Base-by-base conservation (phyloP, 2,797 vertebrate genomes). In the Lagodon rhomboides region DNA sequence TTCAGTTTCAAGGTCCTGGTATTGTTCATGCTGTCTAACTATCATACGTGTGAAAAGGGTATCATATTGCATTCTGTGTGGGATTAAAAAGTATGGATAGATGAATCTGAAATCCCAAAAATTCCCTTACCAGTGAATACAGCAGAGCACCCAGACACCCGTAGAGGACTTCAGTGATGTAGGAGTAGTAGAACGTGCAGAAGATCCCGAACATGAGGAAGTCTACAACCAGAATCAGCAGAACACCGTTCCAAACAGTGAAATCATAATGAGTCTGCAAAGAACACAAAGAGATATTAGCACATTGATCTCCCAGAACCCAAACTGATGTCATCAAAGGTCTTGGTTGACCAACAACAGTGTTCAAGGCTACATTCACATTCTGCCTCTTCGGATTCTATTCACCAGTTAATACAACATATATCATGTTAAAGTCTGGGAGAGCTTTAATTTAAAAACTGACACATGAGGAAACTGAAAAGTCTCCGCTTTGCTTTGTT, bases 91-190 rank as follows among this genome's bases (percentile, higher is more conserved):
- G 49, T 51, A 22, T 22, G 27, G 27, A 27, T 27, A 27, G 27
- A 2, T 27, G 27, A 4, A 27, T 27, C 30, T 7, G 8, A 7
- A 34, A 34, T 34, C 30, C 30, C 6, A 34, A 41, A 41, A 41
- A 27, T 7, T 15, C 5, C 84, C 94, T 84, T 78, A 98, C 97
- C 75, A 97, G 86, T 56, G 97, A 95, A 82, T 94, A 98, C 62
- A 97, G 79, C 82, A 98, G 92, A 5, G 97, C 97, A 2, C 97
- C 97, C 46, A 98, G 94, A 0, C 94, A 95, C n/a, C 97, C 97
- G 0, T 97, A 98, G 68, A 95, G 87, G 0, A 97, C 87, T 25
- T 97, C 91, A 54, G 94, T 15, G 51, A 97, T 87, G 73, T 92
- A 88, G 82, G 93, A 94, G 73, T 95, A 96, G 90, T 96, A 97